Conservation (phyloP, 2,113 vertebrate genomes). For the Columba janthina region DNA sequence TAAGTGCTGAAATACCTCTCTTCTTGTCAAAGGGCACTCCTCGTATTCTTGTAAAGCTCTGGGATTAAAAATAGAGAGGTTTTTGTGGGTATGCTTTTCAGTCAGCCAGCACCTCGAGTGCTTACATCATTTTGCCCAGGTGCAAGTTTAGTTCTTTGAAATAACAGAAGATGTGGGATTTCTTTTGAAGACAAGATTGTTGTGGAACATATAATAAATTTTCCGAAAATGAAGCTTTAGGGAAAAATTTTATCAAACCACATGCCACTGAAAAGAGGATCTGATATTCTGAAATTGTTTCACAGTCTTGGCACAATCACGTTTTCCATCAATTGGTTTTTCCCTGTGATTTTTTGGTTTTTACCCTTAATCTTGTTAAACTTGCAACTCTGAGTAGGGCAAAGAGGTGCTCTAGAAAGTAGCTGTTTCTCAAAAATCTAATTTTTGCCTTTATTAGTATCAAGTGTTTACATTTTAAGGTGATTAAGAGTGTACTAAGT, state of each 20-base stretch:
- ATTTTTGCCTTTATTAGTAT: not conserved
- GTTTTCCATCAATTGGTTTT: slow-evolving; percentile 6
- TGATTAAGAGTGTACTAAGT: not conserved
- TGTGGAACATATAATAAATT: slow-evolving; percentile 51
- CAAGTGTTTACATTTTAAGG: not conserved
- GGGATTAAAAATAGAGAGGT: not conserved
- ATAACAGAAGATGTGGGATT: slow-evolving; percentile 42
- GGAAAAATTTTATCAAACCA: slow-evolving; percentile 14
- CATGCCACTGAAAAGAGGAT: slow-evolving; percentile 15
- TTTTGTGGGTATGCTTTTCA: slow-evolving; percentile 12
- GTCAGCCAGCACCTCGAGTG: slow-evolving; percentile 5
- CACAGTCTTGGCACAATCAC: slow-evolving; percentile 32
- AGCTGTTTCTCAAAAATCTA: not conserved
- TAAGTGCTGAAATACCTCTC: not conserved
- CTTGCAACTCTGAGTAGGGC: not conserved
- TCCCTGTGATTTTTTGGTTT: not conserved
- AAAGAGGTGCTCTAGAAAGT: not conserved
- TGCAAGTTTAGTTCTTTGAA: slow-evolving; percentile 48
- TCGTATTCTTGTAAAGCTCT: not conserved
- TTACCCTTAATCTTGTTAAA: not conserved
- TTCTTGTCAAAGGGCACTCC: not conserved
- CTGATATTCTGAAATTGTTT: slow-evolving; percentile 1
- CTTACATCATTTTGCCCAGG: slow-evolving; percentile 34
- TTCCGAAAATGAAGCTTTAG: slow-evolving; percentile 49
- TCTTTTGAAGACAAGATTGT: slow-evolving; percentile 56